A percentile compares a stretch with the other conserved stretches of the same genome.
phyloP scores from a whole-genome alignment of 1,140 invertebrate genomes.

The Hyles euphorbiae region DNA sequence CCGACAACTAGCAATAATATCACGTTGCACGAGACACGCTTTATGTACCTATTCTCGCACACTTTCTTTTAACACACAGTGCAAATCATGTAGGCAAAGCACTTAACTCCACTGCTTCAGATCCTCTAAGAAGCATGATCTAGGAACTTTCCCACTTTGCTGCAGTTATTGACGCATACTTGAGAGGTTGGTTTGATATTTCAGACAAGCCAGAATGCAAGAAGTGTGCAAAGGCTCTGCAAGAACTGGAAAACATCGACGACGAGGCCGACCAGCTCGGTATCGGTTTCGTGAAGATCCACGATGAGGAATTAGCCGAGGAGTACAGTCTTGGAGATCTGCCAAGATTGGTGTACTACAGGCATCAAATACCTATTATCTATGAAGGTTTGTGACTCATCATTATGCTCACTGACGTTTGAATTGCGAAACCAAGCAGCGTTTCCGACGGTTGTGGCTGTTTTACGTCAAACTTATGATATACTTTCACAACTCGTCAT shows the following conservation, averaged over 20 bases:
- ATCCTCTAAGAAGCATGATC: constrained; percentile 48
- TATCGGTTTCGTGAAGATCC: constrained; percentile 96
- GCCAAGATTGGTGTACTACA: constrained; percentile 94
- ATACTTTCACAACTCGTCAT: constrained; percentile 14
- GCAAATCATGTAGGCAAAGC: constrained; percentile 42
- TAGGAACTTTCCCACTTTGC: constrained; percentile 9
- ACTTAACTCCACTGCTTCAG: constrained; percentile 67
- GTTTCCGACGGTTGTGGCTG: constrained; percentile 16
- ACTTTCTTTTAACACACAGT: constrained; percentile 55
- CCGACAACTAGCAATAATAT: background rate
- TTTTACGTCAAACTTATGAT: constrained; percentile 20
- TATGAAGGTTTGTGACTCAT: constrained; percentile 87
- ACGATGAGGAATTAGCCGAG: constrained; percentile 92
- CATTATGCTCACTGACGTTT: constrained; percentile 39
- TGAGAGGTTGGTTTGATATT: constrained; percentile 20
- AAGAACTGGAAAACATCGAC: constrained; percentile 95
- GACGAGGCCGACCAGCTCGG: constrained; percentile 96
- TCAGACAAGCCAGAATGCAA: constrained; percentile 94
- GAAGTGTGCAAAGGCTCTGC: constrained; percentile 91
- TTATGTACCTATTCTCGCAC: constrained; percentile 37
- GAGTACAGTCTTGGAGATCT: constrained; percentile 93
- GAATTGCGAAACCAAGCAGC: constrained; percentile 30
- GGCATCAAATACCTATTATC: constrained; percentile 95
- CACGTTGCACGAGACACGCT: constrained; percentile 58
- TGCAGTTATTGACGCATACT: too few species aligned